Conservation (phyloP, 1,140 invertebrate genomes). For the Halesus radiatus region DNA sequence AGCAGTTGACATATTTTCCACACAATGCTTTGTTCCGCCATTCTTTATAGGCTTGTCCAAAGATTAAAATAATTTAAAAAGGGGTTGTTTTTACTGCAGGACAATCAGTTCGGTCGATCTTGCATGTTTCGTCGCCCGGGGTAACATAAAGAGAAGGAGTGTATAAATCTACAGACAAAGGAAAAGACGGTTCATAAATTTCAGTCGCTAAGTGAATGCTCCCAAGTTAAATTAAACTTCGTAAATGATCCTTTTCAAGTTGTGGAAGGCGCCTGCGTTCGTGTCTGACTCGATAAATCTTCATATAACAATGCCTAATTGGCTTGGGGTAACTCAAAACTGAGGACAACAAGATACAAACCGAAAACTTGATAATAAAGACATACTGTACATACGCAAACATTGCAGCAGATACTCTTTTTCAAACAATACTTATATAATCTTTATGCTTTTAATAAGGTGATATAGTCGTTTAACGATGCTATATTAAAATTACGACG, state of each 20-base stretch:
- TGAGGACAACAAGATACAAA: background rate
- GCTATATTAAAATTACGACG: no score
- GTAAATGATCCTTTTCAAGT: slow-evolving; percentile 57
- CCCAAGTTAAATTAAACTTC: slow-evolving; percentile 55
- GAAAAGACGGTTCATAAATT: slow-evolving; percentile 53
- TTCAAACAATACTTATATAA: no score
- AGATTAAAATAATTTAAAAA: no score
- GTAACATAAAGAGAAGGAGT: background rate
- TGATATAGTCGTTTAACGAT: no score
- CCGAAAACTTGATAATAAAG: background rate
- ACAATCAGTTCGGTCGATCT: background rate
- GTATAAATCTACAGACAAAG: slow-evolving; percentile 39
- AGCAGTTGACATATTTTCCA: no score
- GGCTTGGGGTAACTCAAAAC: slow-evolving; percentile 7
- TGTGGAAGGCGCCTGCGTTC: slow-evolving; percentile 48
- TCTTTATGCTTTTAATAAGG: no score
- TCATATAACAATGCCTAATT: slow-evolving; percentile 55
- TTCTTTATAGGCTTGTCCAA: no score
- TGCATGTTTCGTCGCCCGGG: background rate
- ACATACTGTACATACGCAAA: no score
- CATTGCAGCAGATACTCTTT: no score
- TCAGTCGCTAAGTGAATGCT: slow-evolving; percentile 53
- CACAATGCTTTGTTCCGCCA: no score
- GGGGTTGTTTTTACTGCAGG: no score
- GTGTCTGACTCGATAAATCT: slow-evolving; percentile 52